Evolutionary conservation across 2,797 vertebrate species (phyloP).

Genomic region (Chaetodon trifasciatus): DNA sequence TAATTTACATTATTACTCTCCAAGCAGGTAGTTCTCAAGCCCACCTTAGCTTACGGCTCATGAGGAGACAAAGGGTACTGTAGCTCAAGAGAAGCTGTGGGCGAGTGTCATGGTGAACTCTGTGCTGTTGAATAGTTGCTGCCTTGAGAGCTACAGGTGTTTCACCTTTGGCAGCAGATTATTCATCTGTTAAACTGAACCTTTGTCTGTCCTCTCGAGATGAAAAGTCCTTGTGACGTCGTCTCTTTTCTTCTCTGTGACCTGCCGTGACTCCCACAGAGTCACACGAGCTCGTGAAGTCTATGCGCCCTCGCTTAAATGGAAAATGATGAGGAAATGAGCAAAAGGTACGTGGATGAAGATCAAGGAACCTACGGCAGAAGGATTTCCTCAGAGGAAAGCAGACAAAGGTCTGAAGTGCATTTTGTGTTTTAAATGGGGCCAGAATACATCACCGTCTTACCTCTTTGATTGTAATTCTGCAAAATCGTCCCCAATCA

Average conservation of each 20-base stretch:
- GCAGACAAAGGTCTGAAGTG: conserved; percentile 58
- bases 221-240: conserved; percentile 42
- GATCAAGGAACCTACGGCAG: conserved; percentile 69
- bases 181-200: conserved; percentile 45
- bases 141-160: conserved; percentile 60
- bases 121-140: background rate
- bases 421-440: conserved; percentile 53
- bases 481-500: conserved; percentile 66
- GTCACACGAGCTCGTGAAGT: conserved; percentile 58
- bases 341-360: conserved; percentile 74
- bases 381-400: conserved; percentile 60
- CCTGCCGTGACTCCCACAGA: conserved; percentile 55
- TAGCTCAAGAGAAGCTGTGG: background rate
- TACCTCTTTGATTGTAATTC: conserved; percentile 75
- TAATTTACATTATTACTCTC: background rate
- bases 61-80: background rate
- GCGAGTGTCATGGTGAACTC: background rate
- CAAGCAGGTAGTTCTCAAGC: conserved; percentile 8
- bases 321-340: conserved; percentile 80
- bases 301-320: conserved; percentile 65
- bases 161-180: conserved; percentile 30
- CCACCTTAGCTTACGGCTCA: conserved; percentile 1
- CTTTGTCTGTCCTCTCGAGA: conserved; percentile 30
- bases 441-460: conserved; percentile 61
- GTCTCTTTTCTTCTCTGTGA: conserved; percentile 47